Evolutionary conservation across 2,888 invertebrate species (phyloP).

Genomic region (Phaedon cochleariae): DNA sequence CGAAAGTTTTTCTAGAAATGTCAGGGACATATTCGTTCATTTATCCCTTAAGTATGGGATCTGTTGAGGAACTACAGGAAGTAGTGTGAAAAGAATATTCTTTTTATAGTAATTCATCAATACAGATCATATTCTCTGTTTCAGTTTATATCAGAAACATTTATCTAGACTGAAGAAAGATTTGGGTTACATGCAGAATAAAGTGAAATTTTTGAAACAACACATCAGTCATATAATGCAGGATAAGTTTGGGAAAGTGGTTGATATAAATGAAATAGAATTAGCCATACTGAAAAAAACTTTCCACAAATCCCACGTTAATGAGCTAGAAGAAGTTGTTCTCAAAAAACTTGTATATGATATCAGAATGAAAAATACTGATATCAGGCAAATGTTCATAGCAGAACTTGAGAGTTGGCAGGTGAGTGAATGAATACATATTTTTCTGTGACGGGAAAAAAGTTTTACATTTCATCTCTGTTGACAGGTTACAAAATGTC

Average conservation of each 20-base stretch:
- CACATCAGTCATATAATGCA: constrained; percentile 65
- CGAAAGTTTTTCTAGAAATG: no score
- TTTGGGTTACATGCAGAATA: constrained; percentile 71
- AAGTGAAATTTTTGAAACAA: constrained; percentile 67
- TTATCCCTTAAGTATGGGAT: no score
- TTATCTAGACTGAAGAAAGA: constrained; percentile 76
- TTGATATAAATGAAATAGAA: constrained; percentile 66
- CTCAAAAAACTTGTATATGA: constrained; percentile 66
- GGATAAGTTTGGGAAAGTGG: constrained; percentile 67
- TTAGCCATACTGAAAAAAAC: constrained; percentile 64
- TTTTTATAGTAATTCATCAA: no score
- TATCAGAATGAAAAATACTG: constrained; percentile 63
- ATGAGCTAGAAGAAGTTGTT: constrained; percentile 67
- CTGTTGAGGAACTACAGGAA: no score
- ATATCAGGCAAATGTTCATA: constrained; percentile 62
- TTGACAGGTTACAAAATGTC: no score
- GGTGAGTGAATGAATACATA: constrained; percentile 43
- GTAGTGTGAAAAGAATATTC: no score
- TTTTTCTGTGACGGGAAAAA: not conserved
- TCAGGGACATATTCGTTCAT: no score
- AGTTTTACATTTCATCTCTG: not conserved
- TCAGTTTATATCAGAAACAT: constrained; percentile 73
- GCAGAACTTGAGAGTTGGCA: constrained; percentile 60
- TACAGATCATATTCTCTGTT: constrained; percentile 22
- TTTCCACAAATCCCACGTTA: constrained; percentile 65